phyloP scores from a whole-genome alignment of 2,888 invertebrate species.

The Aricia artaxerxes region DNA sequence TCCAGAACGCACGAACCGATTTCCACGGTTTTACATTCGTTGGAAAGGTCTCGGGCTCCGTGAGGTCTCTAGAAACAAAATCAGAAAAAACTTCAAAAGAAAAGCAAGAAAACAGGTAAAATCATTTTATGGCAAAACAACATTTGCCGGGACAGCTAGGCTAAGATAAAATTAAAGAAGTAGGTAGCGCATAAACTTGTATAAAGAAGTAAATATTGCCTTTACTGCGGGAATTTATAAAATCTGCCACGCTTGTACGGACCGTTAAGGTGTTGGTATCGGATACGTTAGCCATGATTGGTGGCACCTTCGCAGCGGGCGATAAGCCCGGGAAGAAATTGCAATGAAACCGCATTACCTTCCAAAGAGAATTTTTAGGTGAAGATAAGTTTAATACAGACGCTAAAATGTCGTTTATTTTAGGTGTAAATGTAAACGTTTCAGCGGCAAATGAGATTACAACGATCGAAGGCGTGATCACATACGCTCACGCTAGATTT shows the following conservation, averaged over 20 bases:
- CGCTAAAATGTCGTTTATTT: not conserved
- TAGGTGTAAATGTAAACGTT: slow-evolving; percentile 5
- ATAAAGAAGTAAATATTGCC: slow-evolving; percentile 52
- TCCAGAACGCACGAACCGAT: no score
- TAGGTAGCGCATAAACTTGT: slow-evolving; percentile 1
- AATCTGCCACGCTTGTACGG: slow-evolving; percentile 47
- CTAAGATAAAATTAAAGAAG: not conserved
- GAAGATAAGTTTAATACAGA: slow-evolving; percentile 36
- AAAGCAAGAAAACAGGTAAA: no score
- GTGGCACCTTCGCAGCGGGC: slow-evolving; percentile 52
- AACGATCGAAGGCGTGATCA: not conserved
- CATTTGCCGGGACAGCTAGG: no score
- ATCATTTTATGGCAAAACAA: no score
- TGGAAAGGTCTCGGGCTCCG: no score
- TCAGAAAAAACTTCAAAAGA: no score
- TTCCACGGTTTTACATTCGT: no score
- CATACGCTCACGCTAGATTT: not conserved
- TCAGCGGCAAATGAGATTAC: not conserved
- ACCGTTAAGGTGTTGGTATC: slow-evolving; percentile 52
- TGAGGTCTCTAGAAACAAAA: no score
- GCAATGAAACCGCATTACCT: slow-evolving; percentile 41
- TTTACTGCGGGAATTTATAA: slow-evolving; percentile 63
- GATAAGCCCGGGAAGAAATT: slow-evolving; percentile 48
- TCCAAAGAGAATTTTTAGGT: slow-evolving; percentile 40
- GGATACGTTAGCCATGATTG: slow-evolving; percentile 66